These are phyloP conservation scores for Oopsacas minuta DNA, from an alignment of 37 sponge, comb jelly and placozoan genomes.

Conservation along the genomic window DNA sequence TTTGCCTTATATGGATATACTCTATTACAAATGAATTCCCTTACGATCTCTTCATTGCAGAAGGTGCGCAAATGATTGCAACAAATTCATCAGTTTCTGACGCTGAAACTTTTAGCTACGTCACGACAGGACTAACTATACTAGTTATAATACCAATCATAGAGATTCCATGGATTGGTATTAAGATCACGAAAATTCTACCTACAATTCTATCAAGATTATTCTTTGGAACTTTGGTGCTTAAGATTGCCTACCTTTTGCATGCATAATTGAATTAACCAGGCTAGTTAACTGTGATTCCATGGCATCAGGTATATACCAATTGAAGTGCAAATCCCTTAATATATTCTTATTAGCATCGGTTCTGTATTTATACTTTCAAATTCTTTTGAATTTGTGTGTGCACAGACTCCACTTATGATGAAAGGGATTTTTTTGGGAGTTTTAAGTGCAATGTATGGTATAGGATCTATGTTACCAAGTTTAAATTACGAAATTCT, in stretches of 20 bases:
- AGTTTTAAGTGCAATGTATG: background rate
- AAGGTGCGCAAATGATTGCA: background rate
- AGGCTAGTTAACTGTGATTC: background rate
- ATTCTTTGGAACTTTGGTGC: background rate
- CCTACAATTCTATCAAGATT: background rate
- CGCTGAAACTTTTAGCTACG: background rate
- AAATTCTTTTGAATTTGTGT: background rate
- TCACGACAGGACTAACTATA: background rate
- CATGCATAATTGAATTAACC: background rate
- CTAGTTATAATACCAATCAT: background rate
- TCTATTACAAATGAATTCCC: background rate
- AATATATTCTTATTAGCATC: background rate
- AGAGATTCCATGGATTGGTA: constrained; percentile 1
- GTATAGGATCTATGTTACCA: background rate
- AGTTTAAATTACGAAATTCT: background rate
- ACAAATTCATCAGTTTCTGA: background rate
- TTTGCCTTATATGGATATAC: constrained; percentile 1
- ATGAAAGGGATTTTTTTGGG: background rate
- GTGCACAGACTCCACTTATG: background rate
- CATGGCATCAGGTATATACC: background rate
- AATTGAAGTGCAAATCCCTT: background rate
- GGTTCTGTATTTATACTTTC: background rate
- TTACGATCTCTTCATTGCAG: background rate
- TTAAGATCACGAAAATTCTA: background rate
- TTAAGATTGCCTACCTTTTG: background rate